Evolutionary conservation across 1,140 invertebrate genomes (phyloP).

Genomic region (Phymastichus coffea): DNA sequence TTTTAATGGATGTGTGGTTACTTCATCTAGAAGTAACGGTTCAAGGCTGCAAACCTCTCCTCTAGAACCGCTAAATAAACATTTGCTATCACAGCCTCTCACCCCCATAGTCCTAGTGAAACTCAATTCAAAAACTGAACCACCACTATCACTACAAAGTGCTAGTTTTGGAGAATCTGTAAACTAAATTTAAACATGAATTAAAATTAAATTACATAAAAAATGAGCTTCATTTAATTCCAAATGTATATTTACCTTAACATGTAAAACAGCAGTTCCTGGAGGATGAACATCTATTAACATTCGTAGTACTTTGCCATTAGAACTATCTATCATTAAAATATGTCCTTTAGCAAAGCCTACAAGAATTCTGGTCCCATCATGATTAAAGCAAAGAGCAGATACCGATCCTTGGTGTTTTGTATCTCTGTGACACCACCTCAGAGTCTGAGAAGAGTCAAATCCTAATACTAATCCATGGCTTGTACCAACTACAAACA

Average conservation of each 20-base stretch:
- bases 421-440: conserved; percentile 79
- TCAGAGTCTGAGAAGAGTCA: conserved; percentile 79
- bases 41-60: conserved; percentile 93
- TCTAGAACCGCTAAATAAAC: conserved; percentile 88
- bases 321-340: conserved; percentile 77
- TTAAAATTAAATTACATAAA: background rate
- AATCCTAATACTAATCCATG: conserved; percentile 90
- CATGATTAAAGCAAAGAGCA: conserved; percentile 81
- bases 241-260: conserved; percentile 65
- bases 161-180: conserved; percentile 75
- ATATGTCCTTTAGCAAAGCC: conserved; percentile 86
- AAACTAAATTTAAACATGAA: conserved; percentile 57
- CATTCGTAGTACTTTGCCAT: conserved; percentile 75
- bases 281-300: conserved; percentile 85
- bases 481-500: conserved; percentile 88
- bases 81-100: conserved; percentile 82
- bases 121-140: conserved; percentile 94
- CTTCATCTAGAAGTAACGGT: conserved; percentile 72
- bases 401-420: conserved; percentile 81
- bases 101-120: conserved; percentile 89
- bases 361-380: conserved; percentile 80
- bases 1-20: conserved; percentile 70
- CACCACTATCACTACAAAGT: conserved; percentile 90
- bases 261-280: conserved; percentile 81
- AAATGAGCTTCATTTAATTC: background rate